Percentiles rank a stretch among this genome's conserved stretches.
Evolutionary conservation across 2,797 vertebrate species (phyloP).

Genomic region (Danio aesculapii): DNA sequence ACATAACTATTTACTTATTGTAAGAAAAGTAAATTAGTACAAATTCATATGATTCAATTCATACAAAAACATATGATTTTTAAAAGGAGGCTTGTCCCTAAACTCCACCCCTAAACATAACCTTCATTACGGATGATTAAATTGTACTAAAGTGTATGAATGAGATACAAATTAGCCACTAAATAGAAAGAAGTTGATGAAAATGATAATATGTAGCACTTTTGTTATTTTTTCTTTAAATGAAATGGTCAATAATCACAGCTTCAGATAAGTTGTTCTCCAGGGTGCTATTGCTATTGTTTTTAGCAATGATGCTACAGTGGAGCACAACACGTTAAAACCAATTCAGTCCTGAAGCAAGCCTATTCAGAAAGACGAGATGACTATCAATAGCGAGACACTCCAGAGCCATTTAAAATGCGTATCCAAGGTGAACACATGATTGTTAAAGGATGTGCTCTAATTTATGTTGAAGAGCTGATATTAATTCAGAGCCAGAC

Average conservation of each 20-base stretch:
- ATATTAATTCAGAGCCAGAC: neutral
- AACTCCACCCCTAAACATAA: too few species aligned
- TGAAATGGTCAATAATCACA: constrained; percentile 21
- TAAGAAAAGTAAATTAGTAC: too few species aligned
- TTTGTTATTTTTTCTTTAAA: neutral
- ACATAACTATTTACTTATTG: too few species aligned
- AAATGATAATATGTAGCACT: constrained; percentile 14
- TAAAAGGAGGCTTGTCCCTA: too few species aligned
- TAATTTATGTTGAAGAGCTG: neutral
- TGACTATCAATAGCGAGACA: constrained; percentile 10
- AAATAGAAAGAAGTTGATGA: too few species aligned
- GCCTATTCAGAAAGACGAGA: constrained; percentile 20
- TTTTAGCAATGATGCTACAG: constrained; percentile 30
- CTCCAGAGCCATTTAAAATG: constrained; percentile 13
- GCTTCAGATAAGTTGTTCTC: constrained; percentile 4
- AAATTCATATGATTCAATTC: too few species aligned
- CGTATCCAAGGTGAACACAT: constrained; percentile 5
- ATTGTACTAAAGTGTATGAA: too few species aligned
- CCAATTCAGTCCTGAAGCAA: constrained; percentile 14
- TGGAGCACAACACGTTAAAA: constrained; percentile 5
- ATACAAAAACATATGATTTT: too few species aligned
- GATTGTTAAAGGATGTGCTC: neutral
- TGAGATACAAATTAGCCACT: too few species aligned
- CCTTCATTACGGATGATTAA: too few species aligned
- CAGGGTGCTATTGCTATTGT: constrained; percentile 42